Percentiles rank a stretch among this genome's conserved stretches.
Evolutionary conservation across 1,140 invertebrate genomes (phyloP).

Genomic region (Oryzaephilus surinamensis): DNA sequence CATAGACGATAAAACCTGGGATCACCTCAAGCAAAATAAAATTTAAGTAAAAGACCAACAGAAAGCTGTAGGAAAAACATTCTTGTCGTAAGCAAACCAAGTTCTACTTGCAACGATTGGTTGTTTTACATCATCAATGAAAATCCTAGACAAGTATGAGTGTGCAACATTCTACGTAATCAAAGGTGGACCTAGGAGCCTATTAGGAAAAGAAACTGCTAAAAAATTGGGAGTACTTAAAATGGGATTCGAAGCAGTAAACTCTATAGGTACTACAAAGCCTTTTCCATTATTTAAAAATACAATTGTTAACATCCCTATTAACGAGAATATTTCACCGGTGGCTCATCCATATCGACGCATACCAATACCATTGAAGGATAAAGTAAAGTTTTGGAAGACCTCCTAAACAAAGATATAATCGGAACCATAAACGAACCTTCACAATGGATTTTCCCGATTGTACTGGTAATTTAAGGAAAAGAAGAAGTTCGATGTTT

Average conservation of each 20-base stretch:
- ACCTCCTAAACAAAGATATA: constrained; percentile 1
- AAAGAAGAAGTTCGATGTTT: constrained; percentile 9
- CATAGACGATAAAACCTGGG: neutral
- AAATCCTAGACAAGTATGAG: neutral
- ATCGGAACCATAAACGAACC: neutral
- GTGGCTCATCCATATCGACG: constrained; percentile 9
- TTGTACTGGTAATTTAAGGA: neutral
- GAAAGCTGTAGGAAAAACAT: too few relatives aligned
- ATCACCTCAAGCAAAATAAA: too few relatives aligned
- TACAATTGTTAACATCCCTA: constrained; percentile 5
- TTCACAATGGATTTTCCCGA: neutral
- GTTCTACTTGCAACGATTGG: too few relatives aligned
- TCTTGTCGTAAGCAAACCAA: too few relatives aligned
- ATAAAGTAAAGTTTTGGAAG: constrained; percentile 6
- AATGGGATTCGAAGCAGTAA: constrained; percentile 5
- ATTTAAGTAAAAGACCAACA: too few relatives aligned
- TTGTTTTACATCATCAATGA: neutral
- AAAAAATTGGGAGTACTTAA: constrained; percentile 6
- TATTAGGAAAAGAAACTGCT: constrained; percentile 8
- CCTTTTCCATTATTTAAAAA: constrained; percentile 10
- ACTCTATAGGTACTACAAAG: neutral
- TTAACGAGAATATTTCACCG: constrained; percentile 4
- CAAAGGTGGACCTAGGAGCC: constrained; percentile 6
- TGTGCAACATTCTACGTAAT: constrained; percentile 6
- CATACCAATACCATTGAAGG: constrained; percentile 7